Percentiles rank a stretch among this genome's conserved stretches.
Conservation (phyloP, 2,888 invertebrate genomes). For the Tiliacea citrago region DNA sequence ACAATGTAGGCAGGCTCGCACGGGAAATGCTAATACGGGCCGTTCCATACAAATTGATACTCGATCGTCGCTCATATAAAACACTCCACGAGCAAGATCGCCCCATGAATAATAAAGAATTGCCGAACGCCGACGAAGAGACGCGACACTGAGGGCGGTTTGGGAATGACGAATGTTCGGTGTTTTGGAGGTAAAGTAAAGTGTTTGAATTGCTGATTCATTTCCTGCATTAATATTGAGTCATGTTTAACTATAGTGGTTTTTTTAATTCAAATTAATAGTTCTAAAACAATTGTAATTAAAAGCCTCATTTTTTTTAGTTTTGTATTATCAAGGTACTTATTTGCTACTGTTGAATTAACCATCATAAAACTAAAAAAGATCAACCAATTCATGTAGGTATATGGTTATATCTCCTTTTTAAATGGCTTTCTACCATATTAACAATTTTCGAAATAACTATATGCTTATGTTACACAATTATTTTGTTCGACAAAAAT, state of each 20-base stretch:
- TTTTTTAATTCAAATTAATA: too few relatives aligned
- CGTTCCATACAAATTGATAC: conserved; percentile 90
- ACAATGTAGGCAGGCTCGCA: conserved; percentile 86
- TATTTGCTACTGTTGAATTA: too few relatives aligned
- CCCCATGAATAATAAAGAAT: conserved; percentile 90
- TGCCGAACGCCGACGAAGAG: conserved; percentile 82
- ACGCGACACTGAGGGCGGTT: conserved; percentile 65
- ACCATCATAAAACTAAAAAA: not conserved
- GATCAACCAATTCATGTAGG: not conserved
- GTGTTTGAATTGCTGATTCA: too few relatives aligned
- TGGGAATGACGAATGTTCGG: conserved; percentile 66
- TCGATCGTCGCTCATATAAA: conserved; percentile 91
- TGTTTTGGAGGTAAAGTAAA: not conserved
- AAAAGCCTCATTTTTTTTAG: too few relatives aligned
- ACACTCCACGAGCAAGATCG: conserved; percentile 89
- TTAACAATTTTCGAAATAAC: too few relatives aligned
- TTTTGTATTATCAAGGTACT: too few relatives aligned
- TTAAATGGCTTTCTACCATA: not conserved
- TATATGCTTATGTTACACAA: too few relatives aligned
- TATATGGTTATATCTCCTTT: not conserved
- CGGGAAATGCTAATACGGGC: conserved; percentile 88
- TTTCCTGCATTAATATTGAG: too few relatives aligned
- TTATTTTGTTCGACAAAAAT: conserved; percentile 33
- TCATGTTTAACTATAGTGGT: too few relatives aligned
- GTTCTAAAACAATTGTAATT: too few relatives aligned